Conservation (phyloP, 2,797 vertebrate genomes). For the Uromys caudimaculatus region DNA sequence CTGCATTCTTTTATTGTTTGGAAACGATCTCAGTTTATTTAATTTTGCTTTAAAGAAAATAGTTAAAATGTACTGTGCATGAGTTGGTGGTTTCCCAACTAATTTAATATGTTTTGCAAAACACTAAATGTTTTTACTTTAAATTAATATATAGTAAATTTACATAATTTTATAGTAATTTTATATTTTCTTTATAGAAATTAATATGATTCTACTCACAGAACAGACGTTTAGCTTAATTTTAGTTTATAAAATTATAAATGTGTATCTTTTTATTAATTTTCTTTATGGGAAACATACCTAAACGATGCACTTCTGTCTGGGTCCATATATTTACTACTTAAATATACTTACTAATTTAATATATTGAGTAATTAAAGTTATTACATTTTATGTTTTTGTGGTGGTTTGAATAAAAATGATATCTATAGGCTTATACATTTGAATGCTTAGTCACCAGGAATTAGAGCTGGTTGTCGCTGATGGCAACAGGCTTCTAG, state of each 20-base stretch:
- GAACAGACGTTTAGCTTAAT: not conserved
- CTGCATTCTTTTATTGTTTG: too few relatives aligned
- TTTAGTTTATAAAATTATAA: not conserved
- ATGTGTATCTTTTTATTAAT: not conserved
- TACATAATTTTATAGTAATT: too few relatives aligned
- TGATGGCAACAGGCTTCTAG: not conserved
- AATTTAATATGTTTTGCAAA: too few relatives aligned
- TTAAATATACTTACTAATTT: not conserved
- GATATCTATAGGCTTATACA: not conserved
- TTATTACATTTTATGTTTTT: not conserved
- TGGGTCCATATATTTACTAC: not conserved
- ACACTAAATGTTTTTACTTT: too few relatives aligned
- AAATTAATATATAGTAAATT: too few relatives aligned
- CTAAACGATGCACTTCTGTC: not conserved
- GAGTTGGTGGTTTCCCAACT: too few relatives aligned
- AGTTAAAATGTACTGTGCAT: too few relatives aligned
- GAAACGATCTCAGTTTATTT: too few relatives aligned
- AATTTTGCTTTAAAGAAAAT: too few relatives aligned
- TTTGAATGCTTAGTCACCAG: not conserved
- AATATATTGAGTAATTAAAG: not conserved
- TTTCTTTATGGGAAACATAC: not conserved
- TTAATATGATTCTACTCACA: too few relatives aligned
- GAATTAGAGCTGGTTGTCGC: not conserved
- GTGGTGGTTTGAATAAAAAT: not conserved
- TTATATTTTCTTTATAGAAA: too few relatives aligned